Evolutionary conservation across 2,113 vertebrate genomes (phyloP), one percentile per base, ranked within the genome.

Genomic region (Actinemys pallida): DNA sequence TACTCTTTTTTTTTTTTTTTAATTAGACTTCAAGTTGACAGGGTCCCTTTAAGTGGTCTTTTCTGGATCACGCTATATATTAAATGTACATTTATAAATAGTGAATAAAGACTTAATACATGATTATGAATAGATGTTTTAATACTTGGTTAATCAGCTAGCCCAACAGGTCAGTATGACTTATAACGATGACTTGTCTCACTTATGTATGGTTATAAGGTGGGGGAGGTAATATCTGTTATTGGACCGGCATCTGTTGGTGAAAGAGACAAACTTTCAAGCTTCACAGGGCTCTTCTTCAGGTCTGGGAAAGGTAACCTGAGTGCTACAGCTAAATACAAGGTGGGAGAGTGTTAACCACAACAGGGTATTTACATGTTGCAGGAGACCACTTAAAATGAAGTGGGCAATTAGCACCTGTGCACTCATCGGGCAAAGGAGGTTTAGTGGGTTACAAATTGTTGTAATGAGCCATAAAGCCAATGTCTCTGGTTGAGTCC

Each of bases 61-160:
- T 93, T 53, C 6, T 25, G 12, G 54, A 87, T 89, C 69, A 29
- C 0, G 0, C 27, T 49, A 17, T 56, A 5, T 3, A 9, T 47
- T 12, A 76, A 22, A 39, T 72, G n/a, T 20, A 10, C 4, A 22
- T 81, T 50, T 78, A 47, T 25, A 69, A 69, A 69, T 69, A 69
- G 31, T n/a, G 35, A 69, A 19, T n/a, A 39, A n/a, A 69, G 17
- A 4, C 2, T 12, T 59, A 62, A 31, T 14, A 31, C 29, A 13
- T 57, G 27, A 57, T 62, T 62, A 62, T 62, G 29, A 62, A 62
- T 62, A 62, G 57, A 62, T 27, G 10, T 57, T 57, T 57, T 57
- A 57, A 24, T 75, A 50, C 62, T 65, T 2, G 19, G 17, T 72
- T n/a, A 72, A 72, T 72, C 65, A 22, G 65, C 5, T 31, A 75